Conservation (phyloP, 2,797 vertebrate species). For the Potorous gilbertii region DNA sequence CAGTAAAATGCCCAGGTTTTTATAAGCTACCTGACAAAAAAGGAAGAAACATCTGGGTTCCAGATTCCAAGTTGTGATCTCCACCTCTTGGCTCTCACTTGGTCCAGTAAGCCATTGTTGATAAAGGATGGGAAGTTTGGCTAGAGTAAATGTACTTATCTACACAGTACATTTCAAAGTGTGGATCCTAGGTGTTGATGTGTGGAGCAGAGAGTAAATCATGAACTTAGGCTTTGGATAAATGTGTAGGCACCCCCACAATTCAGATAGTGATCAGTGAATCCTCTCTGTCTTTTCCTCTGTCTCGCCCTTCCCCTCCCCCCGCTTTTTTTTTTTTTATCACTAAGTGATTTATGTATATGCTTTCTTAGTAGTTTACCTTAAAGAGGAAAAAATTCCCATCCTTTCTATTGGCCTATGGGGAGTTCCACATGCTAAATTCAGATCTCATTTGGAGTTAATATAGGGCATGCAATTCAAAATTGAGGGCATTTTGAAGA, state of each 20-base stretch:
- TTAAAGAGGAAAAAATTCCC: neutral
- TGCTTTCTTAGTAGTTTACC: neutral
- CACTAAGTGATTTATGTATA: neutral
- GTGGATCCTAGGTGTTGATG: too few relatives aligned
- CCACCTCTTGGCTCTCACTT: neutral
- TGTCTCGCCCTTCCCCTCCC: rapidly evolving
- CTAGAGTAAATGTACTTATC: neutral
- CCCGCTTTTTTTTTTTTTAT: neutral
- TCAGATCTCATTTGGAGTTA: neutral
- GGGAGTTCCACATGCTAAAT: neutral
- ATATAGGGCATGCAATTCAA: neutral
- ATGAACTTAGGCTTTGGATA: neutral
- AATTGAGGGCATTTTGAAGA: neutral
- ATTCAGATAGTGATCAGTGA: neutral
- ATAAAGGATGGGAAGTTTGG: neutral
- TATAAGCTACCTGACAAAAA: neutral
- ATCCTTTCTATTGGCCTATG: neutral
- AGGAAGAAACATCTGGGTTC: neutral
- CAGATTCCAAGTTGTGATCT: neutral
- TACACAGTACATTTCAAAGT: neutral
- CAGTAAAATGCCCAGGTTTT: neutral
- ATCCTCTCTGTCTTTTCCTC: neutral
- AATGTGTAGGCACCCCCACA: too few relatives aligned
- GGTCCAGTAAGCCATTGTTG: neutral
- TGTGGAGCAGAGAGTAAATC: neutral